Evolutionary conservation across 2,797 vertebrate species (phyloP).

Genomic region (Spinus olivaceus): DNA sequence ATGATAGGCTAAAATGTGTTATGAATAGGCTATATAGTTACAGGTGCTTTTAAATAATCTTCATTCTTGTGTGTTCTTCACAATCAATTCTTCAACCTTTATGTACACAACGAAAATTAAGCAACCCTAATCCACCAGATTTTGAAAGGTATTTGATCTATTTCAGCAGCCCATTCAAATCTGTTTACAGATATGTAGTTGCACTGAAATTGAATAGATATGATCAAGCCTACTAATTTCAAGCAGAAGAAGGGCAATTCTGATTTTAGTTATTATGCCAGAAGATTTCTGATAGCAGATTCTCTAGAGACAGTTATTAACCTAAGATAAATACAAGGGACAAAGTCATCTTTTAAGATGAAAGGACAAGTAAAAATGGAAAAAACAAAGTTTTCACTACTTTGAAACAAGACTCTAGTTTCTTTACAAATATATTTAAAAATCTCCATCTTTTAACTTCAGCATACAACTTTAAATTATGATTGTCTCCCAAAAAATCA

Average conservation of each 20-base stretch:
- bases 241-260: background rate
- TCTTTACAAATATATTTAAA: background rate
- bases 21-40: background rate
- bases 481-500: background rate
- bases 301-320: background rate
- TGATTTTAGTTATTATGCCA: background rate
- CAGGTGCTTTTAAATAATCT: background rate
- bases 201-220: background rate
- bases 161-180: background rate
- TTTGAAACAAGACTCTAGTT: background rate
- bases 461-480: background rate
- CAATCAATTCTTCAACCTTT: background rate
- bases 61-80: background rate
- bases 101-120: background rate
- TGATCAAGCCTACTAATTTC: background rate
- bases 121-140: background rate
- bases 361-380: background rate
- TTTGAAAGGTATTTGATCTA: background rate
- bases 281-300: background rate
- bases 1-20: background rate
- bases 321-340: background rate
- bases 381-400: background rate
- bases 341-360: background rate
- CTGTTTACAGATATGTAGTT: background rate
- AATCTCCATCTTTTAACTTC: background rate